Base-by-base conservation (phyloP, 2,888 invertebrate species). In the Hemithea aestivaria region DNA sequence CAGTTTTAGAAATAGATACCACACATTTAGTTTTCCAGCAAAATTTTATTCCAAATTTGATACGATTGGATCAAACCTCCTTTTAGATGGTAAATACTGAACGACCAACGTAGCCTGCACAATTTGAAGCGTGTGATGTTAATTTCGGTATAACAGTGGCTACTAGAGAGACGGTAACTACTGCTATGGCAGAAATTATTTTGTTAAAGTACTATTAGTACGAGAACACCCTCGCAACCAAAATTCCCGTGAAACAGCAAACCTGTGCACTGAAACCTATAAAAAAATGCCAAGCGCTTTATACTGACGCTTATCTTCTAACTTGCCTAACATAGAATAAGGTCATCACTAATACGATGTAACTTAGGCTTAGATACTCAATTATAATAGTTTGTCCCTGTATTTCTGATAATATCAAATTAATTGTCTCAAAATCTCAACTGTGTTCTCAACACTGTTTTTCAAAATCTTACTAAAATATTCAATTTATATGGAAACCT, bases 181-280 rank as follows among this genome's bases (percentile, higher is more conserved):
- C 38, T 45, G 44, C 21, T 32, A 24, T 23, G 24, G 40, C 25
- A 10, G 12, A 34, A 29, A 30, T 26, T 23, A 16, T 23, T 34
- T 22, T 21, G 6, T 16, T 20, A 11, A 33, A 34, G 28, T 23
- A 20, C 10, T 20, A 34, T 30, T 21, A 29, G 28, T 23, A 31
- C 24, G 22, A 23, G 20, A 35, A 16, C 20, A 26, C 12, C 26
- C 7, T 23, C 34, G 28, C 16, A 30, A 7, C 12, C 20, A 10
- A 7, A 23, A 35, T 20, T 16, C 23, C 42, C 29, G 10, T 27
- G 8, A 33, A 46, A 40, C 48, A 44, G 50, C 48, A 48, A 52
- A 49, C 57, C 60, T 61, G 64, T 65, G 63, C 66, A 66, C 58
- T 51, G 49, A 53, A 37, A 51, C 60, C 56, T 46, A 37, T 23